Base-by-base conservation (phyloP, 1,140 invertebrate genomes). In the Potamilus streckersoni region DNA sequence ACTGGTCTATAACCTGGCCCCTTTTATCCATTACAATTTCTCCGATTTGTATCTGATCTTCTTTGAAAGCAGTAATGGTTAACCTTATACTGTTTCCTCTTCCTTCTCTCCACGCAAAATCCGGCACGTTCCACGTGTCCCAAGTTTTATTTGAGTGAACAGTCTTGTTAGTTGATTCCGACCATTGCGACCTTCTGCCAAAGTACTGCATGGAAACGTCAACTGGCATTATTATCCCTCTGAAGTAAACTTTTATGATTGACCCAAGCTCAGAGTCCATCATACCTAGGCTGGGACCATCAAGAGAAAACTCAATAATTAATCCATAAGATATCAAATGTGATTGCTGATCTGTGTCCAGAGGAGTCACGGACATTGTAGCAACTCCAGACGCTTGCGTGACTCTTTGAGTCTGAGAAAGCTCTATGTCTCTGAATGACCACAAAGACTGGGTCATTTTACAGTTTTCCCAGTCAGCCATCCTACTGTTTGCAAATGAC, bases 211-310 rank as follows among this genome's bases (percentile, higher is more conserved):
- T 63, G 23, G 71, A 60, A 5, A 83, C 59, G 12, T 60, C 15
- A 17, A 84, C 58, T 14, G 61, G 56, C 11, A 63, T 72, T 20
- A 31, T 23, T 17, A 69, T 73, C 20, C 69, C 64, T 15, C 61
- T 38, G 19, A 80, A 38, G 15, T 71, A 38, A 11, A 83, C 14
- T 14, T 60, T 71, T 15, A 80, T 57, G 27, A 62, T 67, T 17
- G 81, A 79, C 11, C 83, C 83, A 16, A 83, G 80, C 38, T 80
- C 79, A 19, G 83, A 81, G 66, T 84, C 80, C 27, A 78, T 76
- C 17, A 56, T 58, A 58, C 83, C 82, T 15, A 78, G 60, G 17
- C 63, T 67, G 19, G 69, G 74, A 16, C 81, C 81, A 17, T 64
- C 64, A 3, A 80, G 61, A 56, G 31, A 66, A 61, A 85, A 83